Conservation (phyloP, 2,113 vertebrate species). For the Cochlearius cochlearius region DNA sequence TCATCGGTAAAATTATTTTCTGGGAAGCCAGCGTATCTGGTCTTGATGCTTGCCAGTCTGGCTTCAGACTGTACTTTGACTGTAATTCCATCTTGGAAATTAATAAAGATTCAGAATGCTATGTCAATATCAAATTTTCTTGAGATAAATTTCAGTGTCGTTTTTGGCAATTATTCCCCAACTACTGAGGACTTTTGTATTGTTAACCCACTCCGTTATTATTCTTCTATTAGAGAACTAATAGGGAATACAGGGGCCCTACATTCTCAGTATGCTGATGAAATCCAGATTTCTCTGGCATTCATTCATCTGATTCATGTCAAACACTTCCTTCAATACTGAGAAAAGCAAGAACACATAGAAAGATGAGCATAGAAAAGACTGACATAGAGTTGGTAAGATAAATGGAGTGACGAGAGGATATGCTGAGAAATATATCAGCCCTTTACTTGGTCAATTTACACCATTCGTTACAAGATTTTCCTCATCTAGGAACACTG, state of each 20-base stretch:
- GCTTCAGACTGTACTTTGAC: neutral
- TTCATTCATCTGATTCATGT: neutral
- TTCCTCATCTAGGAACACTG: neutral
- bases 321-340: neutral
- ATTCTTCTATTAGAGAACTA: neutral
- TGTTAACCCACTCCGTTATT: neutral
- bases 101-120: neutral
- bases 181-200: neutral
- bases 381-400: neutral
- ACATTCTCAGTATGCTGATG: neutral
- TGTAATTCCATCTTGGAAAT: neutral
- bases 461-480: neutral
- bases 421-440: neutral
- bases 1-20: neutral
- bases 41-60: neutral
- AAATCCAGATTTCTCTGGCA: neutral
- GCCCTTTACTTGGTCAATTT: neutral
- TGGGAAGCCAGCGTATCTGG: rapidly evolving
- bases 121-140: neutral
- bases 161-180: neutral
- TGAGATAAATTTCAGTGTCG: neutral
- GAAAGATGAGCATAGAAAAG: neutral
- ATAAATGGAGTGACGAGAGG: neutral
- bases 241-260: neutral
- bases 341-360: neutral